Evolutionary conservation across 2,113 vertebrate species (phyloP).

Genomic region (Cariama cristata): DNA sequence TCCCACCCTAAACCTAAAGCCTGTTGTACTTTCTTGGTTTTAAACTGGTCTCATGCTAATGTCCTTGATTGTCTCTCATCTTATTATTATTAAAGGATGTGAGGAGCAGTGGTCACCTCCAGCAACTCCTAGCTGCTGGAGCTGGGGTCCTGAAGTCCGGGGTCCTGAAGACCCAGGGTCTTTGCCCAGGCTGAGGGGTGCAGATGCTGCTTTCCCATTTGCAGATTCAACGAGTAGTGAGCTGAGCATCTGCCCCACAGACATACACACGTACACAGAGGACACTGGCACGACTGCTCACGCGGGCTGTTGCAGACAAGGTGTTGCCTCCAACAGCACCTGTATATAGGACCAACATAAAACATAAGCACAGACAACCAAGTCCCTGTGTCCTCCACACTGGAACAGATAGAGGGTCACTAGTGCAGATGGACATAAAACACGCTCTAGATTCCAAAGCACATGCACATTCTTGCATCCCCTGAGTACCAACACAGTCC

Average conservation of each 20-base stretch:
- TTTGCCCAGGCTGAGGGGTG: background rate
- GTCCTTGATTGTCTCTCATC: background rate
- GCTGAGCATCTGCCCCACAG: background rate
- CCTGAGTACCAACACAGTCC: background rate
- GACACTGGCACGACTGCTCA: background rate
- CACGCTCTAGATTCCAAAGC: background rate
- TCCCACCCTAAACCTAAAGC: background rate
- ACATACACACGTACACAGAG: background rate
- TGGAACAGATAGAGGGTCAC: background rate
- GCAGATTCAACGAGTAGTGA: background rate
- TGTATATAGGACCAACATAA: background rate
- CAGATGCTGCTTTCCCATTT: background rate
- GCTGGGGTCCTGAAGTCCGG: background rate
- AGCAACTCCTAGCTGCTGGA: background rate
- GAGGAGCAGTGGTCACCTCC: background rate
- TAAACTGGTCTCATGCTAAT: background rate
- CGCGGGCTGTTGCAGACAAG: background rate
- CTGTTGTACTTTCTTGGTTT: background rate
- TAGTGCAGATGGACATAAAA: rapidly evolving
- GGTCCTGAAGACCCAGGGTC: background rate
- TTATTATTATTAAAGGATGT: background rate
- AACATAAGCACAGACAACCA: background rate
- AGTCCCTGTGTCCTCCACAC: too few species aligned
- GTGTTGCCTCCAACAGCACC: background rate
- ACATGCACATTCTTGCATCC: background rate